phyloP scores from a whole-genome alignment of 2,797 vertebrate genomes.

The Clarias fuscus region DNA sequence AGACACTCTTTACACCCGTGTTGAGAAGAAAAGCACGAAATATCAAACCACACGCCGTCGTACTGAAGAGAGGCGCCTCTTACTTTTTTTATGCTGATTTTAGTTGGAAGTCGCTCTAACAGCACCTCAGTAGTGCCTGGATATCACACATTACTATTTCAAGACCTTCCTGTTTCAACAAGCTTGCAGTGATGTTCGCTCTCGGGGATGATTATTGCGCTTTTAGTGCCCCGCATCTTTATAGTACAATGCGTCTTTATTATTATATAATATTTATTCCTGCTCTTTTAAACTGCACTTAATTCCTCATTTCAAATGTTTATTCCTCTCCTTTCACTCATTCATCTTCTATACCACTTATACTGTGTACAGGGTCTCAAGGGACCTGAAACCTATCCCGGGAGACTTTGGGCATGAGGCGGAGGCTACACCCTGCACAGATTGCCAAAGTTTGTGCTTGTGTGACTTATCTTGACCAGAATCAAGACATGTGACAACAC shows the following conservation, averaged over 20 bases:
- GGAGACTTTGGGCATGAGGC: too few species aligned
- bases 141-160: not conserved
- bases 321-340: not conserved
- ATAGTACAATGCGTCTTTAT: too few species aligned
- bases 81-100: not conserved
- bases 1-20: not conserved
- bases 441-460: too few species aligned
- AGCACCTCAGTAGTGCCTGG: too few species aligned
- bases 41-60: not conserved
- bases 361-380: not conserved
- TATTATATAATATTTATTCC: not conserved
- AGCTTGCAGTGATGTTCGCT: not conserved
- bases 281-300: not conserved
- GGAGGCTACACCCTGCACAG: too few species aligned
- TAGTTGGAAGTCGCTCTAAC: not conserved
- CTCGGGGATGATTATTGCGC: not conserved
- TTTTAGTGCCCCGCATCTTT: not conserved
- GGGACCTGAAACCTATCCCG: too few species aligned
- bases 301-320: not conserved
- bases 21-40: not conserved
- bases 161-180: not conserved
- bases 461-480: not conserved
- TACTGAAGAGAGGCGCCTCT: not conserved
- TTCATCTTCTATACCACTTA: too few species aligned
- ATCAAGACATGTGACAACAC: not conserved